These are phyloP conservation scores for Cataglyphis altisquamis DNA, from an alignment of 2,888 invertebrate species.

Conservation along the genomic window DNA sequence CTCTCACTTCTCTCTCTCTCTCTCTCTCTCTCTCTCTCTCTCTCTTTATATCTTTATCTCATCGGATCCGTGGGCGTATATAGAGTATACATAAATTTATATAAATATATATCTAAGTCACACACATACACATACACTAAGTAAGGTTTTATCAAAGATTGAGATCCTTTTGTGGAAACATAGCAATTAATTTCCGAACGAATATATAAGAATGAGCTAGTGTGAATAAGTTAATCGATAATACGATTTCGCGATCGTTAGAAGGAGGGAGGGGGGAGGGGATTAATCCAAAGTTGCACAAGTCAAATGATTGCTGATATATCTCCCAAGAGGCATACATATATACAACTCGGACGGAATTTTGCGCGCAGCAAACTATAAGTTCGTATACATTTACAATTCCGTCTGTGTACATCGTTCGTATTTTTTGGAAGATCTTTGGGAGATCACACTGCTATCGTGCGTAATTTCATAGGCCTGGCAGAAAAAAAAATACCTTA, in stretches of 20 bases:
- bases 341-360: slow-evolving; percentile 26
- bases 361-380: slow-evolving; percentile 24
- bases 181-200: slow-evolving; percentile 56
- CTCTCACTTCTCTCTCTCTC: slow-evolving; percentile 13
- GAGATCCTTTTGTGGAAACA: slow-evolving; percentile 45
- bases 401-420: slow-evolving; percentile 18
- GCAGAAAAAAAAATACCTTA: slow-evolving; percentile 34
- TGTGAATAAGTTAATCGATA: slow-evolving; percentile 61
- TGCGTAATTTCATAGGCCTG: slow-evolving; percentile 39
- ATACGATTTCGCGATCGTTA: slow-evolving; percentile 27
- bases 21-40: neutral
- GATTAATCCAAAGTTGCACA: slow-evolving; percentile 45
- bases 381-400: slow-evolving; percentile 44
- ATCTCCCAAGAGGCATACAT: slow-evolving; percentile 18
- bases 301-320: slow-evolving; percentile 22
- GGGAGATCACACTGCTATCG: slow-evolving; percentile 7
- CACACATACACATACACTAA: slow-evolving; percentile 44
- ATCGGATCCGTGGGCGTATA: slow-evolving; percentile 19
- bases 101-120: slow-evolving; percentile 78
- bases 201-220: slow-evolving; percentile 58
- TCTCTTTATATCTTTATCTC: slow-evolving; percentile 37
- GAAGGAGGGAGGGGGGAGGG: neutral
- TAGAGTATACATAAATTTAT: slow-evolving; percentile 63
- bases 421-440: slow-evolving; percentile 31
- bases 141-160: slow-evolving; percentile 63